These are phyloP conservation scores for Melitaea cinxia DNA, from an alignment of 1,140 invertebrate genomes.

Conservation along the genomic window DNA sequence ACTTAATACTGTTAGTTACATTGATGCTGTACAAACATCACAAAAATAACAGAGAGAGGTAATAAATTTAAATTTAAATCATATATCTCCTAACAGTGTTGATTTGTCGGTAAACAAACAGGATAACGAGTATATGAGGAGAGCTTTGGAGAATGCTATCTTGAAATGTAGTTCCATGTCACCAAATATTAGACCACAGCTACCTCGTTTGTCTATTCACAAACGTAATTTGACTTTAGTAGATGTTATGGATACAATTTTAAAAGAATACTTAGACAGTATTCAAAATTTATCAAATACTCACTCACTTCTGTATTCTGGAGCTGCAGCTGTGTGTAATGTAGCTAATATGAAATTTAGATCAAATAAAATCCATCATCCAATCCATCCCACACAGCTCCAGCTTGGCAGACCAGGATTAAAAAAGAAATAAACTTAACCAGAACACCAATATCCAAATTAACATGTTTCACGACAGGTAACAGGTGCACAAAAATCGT, in stretches of 20 bases:
- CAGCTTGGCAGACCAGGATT: no score
- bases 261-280: background rate
- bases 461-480: background rate
- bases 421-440: background rate
- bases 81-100: background rate
- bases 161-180: background rate
- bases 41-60: no score
- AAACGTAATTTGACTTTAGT: background rate
- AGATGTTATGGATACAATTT: background rate
- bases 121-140: background rate
- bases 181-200: background rate
- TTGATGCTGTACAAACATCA: no score
- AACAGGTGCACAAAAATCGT: background rate
- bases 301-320: background rate
- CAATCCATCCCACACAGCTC: background rate
- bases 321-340: background rate
- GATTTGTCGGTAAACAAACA: background rate
- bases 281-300: background rate
- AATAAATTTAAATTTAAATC: no score
- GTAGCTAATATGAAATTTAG: background rate
- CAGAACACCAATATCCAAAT: background rate
- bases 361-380: background rate
- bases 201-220: background rate
- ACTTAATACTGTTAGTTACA: no score
- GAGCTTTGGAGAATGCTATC: background rate